Evolutionary conservation across 1,140 invertebrate genomes (phyloP).

Genomic region (Drosophila navojoa): DNA sequence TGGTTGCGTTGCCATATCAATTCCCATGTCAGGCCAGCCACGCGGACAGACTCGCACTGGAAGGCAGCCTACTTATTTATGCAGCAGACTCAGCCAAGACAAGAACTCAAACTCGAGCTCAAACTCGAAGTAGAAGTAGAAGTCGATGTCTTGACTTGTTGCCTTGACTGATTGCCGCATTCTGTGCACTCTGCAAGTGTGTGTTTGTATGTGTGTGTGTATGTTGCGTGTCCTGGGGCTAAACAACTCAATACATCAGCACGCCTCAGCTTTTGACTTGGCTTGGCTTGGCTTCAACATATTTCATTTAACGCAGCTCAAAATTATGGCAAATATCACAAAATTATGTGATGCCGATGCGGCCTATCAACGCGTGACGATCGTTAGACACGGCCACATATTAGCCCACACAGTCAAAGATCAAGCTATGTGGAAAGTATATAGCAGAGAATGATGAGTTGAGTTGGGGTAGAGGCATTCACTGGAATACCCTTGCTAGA

Average conservation of each 20-base stretch:
- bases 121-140: conserved; percentile 7
- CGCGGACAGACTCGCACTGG: background rate
- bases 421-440: no score
- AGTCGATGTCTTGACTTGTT: conserved; percentile 24
- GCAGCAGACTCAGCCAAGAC: conserved; percentile 51
- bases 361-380: conserved; percentile 59
- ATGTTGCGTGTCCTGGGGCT: conserved; percentile 60
- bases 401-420: conserved; percentile 5
- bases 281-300: conserved; percentile 48
- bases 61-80: conserved; percentile 76
- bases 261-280: background rate
- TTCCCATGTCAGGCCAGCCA: conserved; percentile 69
- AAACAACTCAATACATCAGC: conserved; percentile 78
- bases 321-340: conserved; percentile 77
- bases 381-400: conserved; percentile 13
- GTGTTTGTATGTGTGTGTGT: background rate
- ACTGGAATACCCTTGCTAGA: no score
- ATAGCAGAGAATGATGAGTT: no score
- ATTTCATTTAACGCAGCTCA: conserved; percentile 61
- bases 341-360: conserved; percentile 60
- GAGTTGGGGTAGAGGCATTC: background rate
- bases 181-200: conserved; percentile 26
- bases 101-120: background rate
- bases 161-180: conserved; percentile 72
- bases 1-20: conserved; percentile 76